Percentiles rank a stretch among this genome's conserved stretches.
phyloP scores from a whole-genome alignment of 1,140 invertebrate species.

The Sipha flava region DNA sequence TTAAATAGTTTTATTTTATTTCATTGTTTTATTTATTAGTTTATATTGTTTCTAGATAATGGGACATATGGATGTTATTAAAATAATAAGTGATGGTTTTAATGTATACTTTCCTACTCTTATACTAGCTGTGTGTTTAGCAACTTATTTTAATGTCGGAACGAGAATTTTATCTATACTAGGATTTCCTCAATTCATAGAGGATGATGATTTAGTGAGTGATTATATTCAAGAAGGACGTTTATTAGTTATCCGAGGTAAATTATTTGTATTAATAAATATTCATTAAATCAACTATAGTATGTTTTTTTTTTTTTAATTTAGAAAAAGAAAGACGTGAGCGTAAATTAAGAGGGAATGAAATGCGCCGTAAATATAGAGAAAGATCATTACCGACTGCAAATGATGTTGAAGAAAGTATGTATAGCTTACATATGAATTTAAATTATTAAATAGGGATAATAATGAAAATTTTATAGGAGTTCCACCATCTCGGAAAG shows the following conservation, averaged over 20 bases:
- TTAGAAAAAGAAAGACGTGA: slow-evolving; percentile 33
- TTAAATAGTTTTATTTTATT: not conserved
- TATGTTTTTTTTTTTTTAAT: not conserved
- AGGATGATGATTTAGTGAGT: slow-evolving; percentile 83
- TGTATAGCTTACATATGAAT: not conserved
- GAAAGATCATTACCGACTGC: not conserved
- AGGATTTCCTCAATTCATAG: slow-evolving; percentile 93
- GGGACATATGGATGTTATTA: slow-evolving; percentile 98
- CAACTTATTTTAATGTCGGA: slow-evolving; percentile 93
- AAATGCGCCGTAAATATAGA: slow-evolving; percentile 21
- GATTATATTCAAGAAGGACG: slow-evolving; percentile 89
- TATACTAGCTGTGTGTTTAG: slow-evolving; percentile 85
- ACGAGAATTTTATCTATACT: slow-evolving; percentile 75
- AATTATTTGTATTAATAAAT: not conserved
- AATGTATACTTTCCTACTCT: slow-evolving; percentile 99
- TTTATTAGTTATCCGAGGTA: slow-evolving; percentile 78
- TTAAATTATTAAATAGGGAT: not conserved
- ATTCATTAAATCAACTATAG: not conserved
- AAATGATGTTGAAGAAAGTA: not conserved
- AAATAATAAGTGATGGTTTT: slow-evolving; percentile 94
- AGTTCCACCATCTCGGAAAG: slow-evolving; percentile 3
- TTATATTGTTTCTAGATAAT: slow-evolving; percentile 66
- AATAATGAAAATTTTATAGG: not conserved
- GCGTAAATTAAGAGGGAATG: slow-evolving; percentile 18
- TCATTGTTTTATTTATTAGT: not conserved